phyloP scores from a whole-genome alignment of 2,797 vertebrate species.

The Mormyrops boulengeri region DNA sequence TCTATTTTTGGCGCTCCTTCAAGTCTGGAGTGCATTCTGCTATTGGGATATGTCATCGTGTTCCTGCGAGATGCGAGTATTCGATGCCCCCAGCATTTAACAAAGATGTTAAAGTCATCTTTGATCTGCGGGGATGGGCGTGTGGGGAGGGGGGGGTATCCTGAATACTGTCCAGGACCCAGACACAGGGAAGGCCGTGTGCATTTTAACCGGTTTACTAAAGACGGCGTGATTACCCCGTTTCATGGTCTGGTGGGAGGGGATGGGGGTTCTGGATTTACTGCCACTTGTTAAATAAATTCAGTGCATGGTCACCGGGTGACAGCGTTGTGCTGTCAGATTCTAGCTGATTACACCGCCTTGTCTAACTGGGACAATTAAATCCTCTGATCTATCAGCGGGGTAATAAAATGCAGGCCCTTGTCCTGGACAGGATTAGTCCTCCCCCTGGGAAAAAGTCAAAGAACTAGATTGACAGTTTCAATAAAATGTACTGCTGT shows the following conservation, averaged over 20 bases:
- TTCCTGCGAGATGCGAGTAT: background rate
- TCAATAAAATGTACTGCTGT: background rate
- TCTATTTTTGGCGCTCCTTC: background rate
- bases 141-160: background rate
- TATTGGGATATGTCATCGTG: background rate
- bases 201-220: background rate
- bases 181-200: background rate
- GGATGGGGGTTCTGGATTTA: background rate
- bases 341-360: background rate
- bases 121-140: background rate
- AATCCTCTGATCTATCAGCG: background rate
- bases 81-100: background rate
- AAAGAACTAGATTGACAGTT: background rate
- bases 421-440: background rate
- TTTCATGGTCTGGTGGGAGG: background rate
- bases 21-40: background rate
- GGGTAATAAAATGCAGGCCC: background rate
- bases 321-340: background rate
- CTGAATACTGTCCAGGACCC: background rate
- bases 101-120: background rate
- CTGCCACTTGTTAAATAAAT: background rate
- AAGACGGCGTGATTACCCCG: background rate
- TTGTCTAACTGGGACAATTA: background rate
- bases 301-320: background rate
- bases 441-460: background rate